phyloP scores from a whole-genome alignment of 1,140 invertebrate species.

The Amphibalanus amphitrite region DNA sequence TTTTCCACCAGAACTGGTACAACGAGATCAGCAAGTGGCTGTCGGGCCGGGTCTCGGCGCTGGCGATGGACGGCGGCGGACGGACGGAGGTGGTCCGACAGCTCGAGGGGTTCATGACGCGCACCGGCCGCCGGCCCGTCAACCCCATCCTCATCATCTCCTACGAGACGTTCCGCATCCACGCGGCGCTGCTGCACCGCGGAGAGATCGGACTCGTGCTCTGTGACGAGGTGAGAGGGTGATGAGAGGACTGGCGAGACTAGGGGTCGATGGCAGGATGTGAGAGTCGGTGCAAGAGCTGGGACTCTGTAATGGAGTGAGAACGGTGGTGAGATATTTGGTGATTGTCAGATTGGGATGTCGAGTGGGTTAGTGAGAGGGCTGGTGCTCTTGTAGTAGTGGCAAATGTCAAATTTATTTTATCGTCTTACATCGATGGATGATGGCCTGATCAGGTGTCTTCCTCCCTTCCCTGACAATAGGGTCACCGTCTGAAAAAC shows the following conservation, averaged over 20 bases:
- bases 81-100: slow-evolving; percentile 72
- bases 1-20: slow-evolving; percentile 60
- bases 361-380: not conserved
- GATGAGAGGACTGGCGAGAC: too few relatives aligned
- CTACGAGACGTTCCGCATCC: slow-evolving; percentile 95
- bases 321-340: not conserved
- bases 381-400: not conserved
- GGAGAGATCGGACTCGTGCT: slow-evolving; percentile 87
- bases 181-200: slow-evolving; percentile 68
- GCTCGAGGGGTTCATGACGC: slow-evolving; percentile 37
- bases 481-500: slow-evolving; percentile 92
- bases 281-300: too few relatives aligned
- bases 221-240: slow-evolving; percentile 68
- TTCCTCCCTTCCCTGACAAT: slow-evolving; percentile 14
- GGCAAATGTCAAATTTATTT: slow-evolving; percentile 12
- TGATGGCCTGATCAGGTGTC: slow-evolving; percentile 8
- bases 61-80: slow-evolving; percentile 83
- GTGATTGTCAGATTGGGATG: not conserved
- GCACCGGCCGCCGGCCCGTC: slow-evolving; percentile 40
- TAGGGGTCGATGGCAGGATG: too few relatives aligned
- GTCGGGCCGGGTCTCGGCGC: slow-evolving; percentile 52
- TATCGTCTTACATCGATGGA: slow-evolving; percentile 6
- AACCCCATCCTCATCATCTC: slow-evolving; percentile 93
- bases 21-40: slow-evolving; percentile 98
- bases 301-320: too few relatives aligned